These are phyloP conservation scores for Nannoperca australis DNA, from an alignment of 2,797 vertebrate genomes.

Conservation along the genomic window DNA sequence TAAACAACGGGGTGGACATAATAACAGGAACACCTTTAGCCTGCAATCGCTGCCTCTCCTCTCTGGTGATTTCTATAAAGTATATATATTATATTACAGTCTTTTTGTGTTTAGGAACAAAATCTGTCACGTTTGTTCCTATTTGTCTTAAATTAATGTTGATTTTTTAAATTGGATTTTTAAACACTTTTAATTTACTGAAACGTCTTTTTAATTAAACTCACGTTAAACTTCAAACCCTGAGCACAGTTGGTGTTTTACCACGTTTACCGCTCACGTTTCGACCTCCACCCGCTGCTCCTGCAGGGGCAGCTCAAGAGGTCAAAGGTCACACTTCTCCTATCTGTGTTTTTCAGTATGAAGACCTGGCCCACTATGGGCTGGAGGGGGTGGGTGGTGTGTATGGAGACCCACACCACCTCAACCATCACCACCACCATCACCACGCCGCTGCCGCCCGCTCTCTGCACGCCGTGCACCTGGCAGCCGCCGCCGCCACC, in stretches of 20 bases:
- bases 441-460: constrained; percentile 84
- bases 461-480: constrained; percentile 91
- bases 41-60: neutral
- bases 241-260: neutral
- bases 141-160: neutral
- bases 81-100: too few relatives aligned
- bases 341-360: constrained; percentile 86
- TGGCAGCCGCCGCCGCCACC: constrained; percentile 87
- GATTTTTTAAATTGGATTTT: neutral
- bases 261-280: neutral
- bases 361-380: constrained; percentile 93
- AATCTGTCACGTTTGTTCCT: neutral
- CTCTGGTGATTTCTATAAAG: neutral
- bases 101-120: neutral
- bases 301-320: neutral
- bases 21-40: constrained; percentile 28
- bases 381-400: constrained; percentile 92
- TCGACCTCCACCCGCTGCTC: neutral
- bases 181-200: neutral
- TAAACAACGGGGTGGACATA: neutral
- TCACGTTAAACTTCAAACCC: neutral
- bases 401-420: constrained; percentile 91
- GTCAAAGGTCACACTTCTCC: constrained; percentile 50
- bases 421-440: constrained; percentile 57
- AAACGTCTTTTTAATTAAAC: neutral